Evolutionary conservation across 2,888 invertebrate genomes (phyloP), one percentile per base, ranked within the genome.

Genomic region (Apodemia zela): DNA sequence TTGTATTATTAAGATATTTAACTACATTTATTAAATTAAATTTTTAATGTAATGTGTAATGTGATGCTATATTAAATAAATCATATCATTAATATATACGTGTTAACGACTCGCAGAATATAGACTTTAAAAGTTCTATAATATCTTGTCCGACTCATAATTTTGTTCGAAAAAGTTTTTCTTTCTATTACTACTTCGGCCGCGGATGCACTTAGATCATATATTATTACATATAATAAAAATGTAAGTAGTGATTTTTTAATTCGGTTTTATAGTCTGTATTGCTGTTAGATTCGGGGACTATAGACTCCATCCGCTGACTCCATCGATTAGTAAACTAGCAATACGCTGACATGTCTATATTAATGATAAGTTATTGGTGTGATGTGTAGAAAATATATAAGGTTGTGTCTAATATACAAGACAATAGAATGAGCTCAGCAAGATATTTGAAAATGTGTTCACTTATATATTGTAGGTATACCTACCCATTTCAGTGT

Each of bases 381-480:
- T 6, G 42, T 42, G 42, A 42, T 42, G 42, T 42, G 6, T 42
- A 42, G 13, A 15, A 42, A 42, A n/a, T 45, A 45, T 45, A n/a
- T 45, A 45, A 2, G n/a, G 45, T 45, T 45, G 45, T 45, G 45
- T 45, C 6, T n/a, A 51, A 21, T 54, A 25, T 13, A 54, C 54
- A 54, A 54, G 54, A 25, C 25, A 25, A 54, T 21, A 54, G 21
- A 54, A 45, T 45, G 21, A 25, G 25, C 54, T 54, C 21, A 54
- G 21, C 2, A 54, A 54, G 21, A 7, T 54, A 54, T 54, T n/a
- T 45, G 45, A 25, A 54, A 54, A 54, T 21, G 54, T 25, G 54
- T 54, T 54, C 54, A 54, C 25, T 15, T 54, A 54, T 54, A 29
- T 54, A 54, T 54, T 54, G 13, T 54, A 54, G 21, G 25, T 25